A percentile compares a stretch with the other conserved stretches of the same genome.
Conservation (phyloP, 2,113 vertebrate species). For the Prietella phreatophila region DNA sequence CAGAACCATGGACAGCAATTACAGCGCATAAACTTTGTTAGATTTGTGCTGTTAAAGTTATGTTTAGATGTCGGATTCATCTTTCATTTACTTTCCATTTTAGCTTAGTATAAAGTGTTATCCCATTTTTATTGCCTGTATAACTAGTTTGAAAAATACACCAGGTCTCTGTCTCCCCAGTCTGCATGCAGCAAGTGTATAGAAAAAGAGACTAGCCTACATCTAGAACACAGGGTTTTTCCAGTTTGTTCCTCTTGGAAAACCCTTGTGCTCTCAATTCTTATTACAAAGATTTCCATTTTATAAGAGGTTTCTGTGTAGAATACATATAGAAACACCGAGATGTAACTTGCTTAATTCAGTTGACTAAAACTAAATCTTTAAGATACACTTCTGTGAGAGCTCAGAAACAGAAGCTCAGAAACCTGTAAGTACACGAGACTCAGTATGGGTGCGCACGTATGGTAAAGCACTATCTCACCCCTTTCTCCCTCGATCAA, state of each 20-base stretch:
- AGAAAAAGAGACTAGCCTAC: neutral
- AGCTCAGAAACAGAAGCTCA: neutral
- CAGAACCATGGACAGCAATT: constrained; percentile 33
- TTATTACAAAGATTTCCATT: neutral
- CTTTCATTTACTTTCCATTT: neutral
- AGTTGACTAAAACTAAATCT: neutral
- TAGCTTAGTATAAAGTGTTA: neutral
- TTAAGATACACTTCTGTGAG: neutral
- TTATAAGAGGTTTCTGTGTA: neutral
- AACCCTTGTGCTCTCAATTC: neutral
- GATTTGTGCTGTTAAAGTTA: neutral
- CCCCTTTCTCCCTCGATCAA: neutral
- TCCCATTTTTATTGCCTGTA: neutral
- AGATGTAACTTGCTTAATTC: neutral
- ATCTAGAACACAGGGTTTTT: neutral
- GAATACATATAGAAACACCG: neutral
- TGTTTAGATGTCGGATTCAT: neutral
- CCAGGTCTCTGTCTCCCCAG: neutral
- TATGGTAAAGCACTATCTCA: neutral
- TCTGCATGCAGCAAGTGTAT: neutral
- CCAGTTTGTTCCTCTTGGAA: neutral
- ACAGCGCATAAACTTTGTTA: neutral
- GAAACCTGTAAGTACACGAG: neutral
- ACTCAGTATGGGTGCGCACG: neutral
- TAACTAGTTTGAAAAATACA: neutral